phyloP scores from a whole-genome alignment of 2,888 invertebrate species.

The Lydus trimaculatus region DNA sequence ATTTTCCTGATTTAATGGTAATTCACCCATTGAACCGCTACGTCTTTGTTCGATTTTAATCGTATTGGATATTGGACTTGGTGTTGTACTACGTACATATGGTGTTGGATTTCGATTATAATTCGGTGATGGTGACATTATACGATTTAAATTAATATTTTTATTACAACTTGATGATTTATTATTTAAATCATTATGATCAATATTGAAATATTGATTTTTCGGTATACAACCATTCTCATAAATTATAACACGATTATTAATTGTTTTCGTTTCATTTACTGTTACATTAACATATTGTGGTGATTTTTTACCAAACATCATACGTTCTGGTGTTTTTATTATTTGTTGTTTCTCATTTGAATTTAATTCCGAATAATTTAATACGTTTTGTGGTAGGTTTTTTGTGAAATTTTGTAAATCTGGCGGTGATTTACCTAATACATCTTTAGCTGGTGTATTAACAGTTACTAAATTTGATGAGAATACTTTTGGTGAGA shows the following conservation, averaged over 20 bases:
- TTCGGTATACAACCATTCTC: constrained; percentile 56
- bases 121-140: constrained; percentile 62
- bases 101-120: constrained; percentile 64
- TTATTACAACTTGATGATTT: constrained; percentile 49
- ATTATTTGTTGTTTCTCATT: constrained; percentile 52
- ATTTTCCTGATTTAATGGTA: constrained; percentile 40
- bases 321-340: constrained; percentile 54
- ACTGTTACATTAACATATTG: constrained; percentile 58
- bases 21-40: constrained; percentile 54
- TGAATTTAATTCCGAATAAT: constrained; percentile 58
- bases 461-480: constrained; percentile 80
- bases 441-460: constrained; percentile 82
- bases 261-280: constrained; percentile 59
- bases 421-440: constrained; percentile 68
- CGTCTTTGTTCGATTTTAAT: constrained; percentile 47
- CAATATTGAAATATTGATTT: constrained; percentile 52
- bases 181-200: constrained; percentile 57
- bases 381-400: constrained; percentile 62
- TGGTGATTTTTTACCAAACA: constrained; percentile 53
- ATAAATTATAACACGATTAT: constrained; percentile 57
- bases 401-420: constrained; percentile 69
- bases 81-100: constrained; percentile 53
- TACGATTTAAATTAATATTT: constrained; percentile 55
- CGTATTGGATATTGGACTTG: constrained; percentile 51
- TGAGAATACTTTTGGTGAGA: constrained; percentile 82